These are phyloP conservation scores for Lepidurus packardi DNA, from an alignment of 1,140 invertebrate genomes.

Conservation along the genomic window DNA sequence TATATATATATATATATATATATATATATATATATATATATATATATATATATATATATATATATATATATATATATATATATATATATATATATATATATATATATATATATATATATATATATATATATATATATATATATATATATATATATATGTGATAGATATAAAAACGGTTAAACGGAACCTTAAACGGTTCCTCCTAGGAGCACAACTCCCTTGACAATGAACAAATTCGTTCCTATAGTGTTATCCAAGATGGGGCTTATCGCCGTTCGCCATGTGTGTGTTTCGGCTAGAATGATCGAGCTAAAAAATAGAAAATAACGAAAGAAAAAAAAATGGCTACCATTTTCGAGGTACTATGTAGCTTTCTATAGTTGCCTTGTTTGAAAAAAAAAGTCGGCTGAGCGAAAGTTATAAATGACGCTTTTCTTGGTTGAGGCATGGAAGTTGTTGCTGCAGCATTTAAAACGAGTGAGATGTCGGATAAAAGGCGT, in stretches of 20 bases:
- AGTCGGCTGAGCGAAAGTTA: background rate
- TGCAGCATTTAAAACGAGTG: background rate
- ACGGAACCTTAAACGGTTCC: slow-evolving; percentile 11
- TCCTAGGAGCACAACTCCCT: background rate
- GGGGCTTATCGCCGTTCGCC: background rate
- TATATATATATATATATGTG: no score
- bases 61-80: no score
- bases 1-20: no score
- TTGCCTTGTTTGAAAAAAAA: background rate
- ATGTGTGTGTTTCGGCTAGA: slow-evolving; percentile 6
- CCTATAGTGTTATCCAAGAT: slow-evolving; percentile 12
- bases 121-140: no score
- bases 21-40: no score
- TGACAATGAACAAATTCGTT: slow-evolving; percentile 11
- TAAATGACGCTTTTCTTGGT: background rate
- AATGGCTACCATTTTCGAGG: background rate
- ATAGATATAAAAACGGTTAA: no score
- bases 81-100: no score
- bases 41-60: no score
- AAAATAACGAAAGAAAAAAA: background rate
- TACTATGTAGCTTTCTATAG: background rate
- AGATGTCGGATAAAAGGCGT: background rate
- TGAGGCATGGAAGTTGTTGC: background rate
- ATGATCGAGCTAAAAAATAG: background rate
- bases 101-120: no score